Conservation (phyloP, 35 echinoderm and acorn worm genomes). For the Lytechinus variegatus region DNA sequence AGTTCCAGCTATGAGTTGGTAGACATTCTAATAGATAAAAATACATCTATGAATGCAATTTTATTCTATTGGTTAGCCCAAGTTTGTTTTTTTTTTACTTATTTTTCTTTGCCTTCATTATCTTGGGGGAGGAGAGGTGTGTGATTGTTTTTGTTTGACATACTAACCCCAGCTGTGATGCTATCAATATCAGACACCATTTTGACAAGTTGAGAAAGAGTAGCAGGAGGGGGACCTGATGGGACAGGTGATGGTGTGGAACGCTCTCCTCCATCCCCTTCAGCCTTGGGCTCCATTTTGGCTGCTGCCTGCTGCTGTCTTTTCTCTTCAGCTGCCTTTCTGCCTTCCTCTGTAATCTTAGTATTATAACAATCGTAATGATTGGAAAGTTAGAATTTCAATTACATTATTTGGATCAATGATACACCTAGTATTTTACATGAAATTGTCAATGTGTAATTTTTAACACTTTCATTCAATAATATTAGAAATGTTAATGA, state of each 20-base stretch:
- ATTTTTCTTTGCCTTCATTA: too few species aligned
- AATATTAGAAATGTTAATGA: too few species aligned
- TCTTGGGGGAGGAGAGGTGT: too few species aligned
- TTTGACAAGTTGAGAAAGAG: conserved; percentile 72
- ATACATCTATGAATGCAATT: too few species aligned
- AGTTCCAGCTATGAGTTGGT: background rate
- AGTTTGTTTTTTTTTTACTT: too few species aligned
- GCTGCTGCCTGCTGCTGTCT: background rate
- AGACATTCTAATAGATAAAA: too few species aligned
- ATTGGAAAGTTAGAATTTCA: background rate
- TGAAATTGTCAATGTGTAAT: too few species aligned
- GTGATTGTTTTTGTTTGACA: too few species aligned
- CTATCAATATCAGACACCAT: conserved; percentile 86
- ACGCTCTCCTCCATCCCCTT: conserved; percentile 49
- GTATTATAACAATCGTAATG: background rate
- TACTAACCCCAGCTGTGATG: conserved; percentile 55
- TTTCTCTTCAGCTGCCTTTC: conserved; percentile 65
- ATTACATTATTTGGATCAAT: too few species aligned
- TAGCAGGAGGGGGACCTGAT: conserved; percentile 66
- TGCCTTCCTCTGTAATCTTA: conserved; percentile 36
- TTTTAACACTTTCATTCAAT: too few species aligned
- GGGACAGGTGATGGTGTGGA: background rate
- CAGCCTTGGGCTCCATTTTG: conserved; percentile 22
- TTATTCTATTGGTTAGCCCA: too few species aligned
- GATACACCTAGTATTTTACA: too few species aligned